phyloP scores from a whole-genome alignment of 2,888 invertebrate species.

The Nomada flava region DNA sequence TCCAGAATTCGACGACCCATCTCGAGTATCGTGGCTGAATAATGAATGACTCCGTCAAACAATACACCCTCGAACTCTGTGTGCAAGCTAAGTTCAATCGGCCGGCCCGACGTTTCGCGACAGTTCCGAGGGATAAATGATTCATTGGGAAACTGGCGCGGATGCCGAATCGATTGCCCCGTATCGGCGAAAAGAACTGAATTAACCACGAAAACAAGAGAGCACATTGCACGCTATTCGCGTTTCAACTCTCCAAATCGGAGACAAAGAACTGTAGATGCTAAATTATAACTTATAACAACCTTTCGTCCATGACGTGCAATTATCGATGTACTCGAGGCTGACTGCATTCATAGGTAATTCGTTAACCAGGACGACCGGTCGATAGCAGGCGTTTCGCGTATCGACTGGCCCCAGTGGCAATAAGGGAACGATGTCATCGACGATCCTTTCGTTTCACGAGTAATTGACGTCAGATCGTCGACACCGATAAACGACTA shows the following conservation, averaged over 20 bases:
- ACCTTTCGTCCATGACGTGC: conserved; percentile 60
- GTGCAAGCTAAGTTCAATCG: conserved; percentile 10
- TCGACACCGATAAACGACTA: not conserved
- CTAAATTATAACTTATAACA: conserved; percentile 63
- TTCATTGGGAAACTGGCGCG: conserved; percentile 32
- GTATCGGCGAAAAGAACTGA: conserved; percentile 17
- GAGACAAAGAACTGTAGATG: conserved; percentile 24
- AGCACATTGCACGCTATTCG: conserved; percentile 18
- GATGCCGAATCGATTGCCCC: not conserved
- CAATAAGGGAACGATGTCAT: conserved; percentile 10
- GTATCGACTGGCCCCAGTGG: conserved; percentile 15
- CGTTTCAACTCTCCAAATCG: conserved; percentile 37
- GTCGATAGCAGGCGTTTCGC: conserved; percentile 40
- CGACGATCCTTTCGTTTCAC: conserved; percentile 3
- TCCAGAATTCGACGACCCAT: conserved; percentile 42
- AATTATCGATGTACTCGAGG: conserved; percentile 60
- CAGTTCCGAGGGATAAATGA: conserved; percentile 40
- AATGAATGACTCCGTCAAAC: conserved; percentile 37
- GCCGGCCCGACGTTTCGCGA: conserved; percentile 22
- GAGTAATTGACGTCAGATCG: conserved; percentile 23
- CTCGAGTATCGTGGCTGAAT: conserved; percentile 22
- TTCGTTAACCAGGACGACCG: conserved; percentile 37
- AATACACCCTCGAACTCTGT: not conserved
- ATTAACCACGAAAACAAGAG: conserved; percentile 31
- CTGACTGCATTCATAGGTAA: conserved; percentile 37